phyloP scores from a whole-genome alignment of 2,888 invertebrate species.

The Drosophila macrospina region DNA sequence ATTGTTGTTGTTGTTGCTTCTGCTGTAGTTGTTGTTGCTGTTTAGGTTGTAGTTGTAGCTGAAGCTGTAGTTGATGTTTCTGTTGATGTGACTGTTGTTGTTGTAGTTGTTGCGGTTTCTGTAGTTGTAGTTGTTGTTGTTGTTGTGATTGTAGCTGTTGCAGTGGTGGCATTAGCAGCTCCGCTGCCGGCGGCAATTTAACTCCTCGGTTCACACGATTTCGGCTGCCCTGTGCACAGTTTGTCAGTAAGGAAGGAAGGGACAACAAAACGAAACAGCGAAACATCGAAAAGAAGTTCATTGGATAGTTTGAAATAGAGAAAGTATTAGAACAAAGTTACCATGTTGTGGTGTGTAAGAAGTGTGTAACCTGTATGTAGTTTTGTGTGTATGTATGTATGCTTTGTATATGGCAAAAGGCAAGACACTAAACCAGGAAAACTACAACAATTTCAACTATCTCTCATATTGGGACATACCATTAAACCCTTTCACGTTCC shows the following conservation, averaged over 20 bases:
- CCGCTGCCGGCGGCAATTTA: slow-evolving; percentile 61
- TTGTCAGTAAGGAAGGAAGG: slow-evolving; percentile 24
- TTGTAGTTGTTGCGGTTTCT: slow-evolving; percentile 47
- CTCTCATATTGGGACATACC: background rate
- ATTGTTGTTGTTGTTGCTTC: slow-evolving; percentile 55
- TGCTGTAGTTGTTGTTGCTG: slow-evolving; percentile 64
- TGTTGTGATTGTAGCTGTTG: slow-evolving; percentile 51
- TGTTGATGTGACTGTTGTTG: slow-evolving; percentile 45
- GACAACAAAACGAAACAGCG: slow-evolving; percentile 53
- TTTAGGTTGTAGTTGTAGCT: slow-evolving; percentile 53
- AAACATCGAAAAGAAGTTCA: slow-evolving; percentile 47
- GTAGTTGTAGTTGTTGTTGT: slow-evolving; percentile 39
- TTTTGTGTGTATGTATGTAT: slow-evolving; percentile 6
- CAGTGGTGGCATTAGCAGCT: slow-evolving; percentile 50
- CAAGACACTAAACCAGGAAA: slow-evolving; percentile 29
- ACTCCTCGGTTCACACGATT: slow-evolving; percentile 70
- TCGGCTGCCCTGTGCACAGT: slow-evolving; percentile 64
- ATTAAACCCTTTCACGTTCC: background rate
- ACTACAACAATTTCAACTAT: slow-evolving; percentile 12
- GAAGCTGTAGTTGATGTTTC: slow-evolving; percentile 31
- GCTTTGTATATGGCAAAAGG: slow-evolving; percentile 24
- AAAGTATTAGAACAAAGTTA: slow-evolving; percentile 64
- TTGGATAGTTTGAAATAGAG: slow-evolving; percentile 56
- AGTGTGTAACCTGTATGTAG: slow-evolving; percentile 18
- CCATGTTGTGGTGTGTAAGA: slow-evolving; percentile 43